Evolutionary conservation across 2,888 invertebrate genomes (phyloP).

Genomic region (Ectemnius continuus): DNA sequence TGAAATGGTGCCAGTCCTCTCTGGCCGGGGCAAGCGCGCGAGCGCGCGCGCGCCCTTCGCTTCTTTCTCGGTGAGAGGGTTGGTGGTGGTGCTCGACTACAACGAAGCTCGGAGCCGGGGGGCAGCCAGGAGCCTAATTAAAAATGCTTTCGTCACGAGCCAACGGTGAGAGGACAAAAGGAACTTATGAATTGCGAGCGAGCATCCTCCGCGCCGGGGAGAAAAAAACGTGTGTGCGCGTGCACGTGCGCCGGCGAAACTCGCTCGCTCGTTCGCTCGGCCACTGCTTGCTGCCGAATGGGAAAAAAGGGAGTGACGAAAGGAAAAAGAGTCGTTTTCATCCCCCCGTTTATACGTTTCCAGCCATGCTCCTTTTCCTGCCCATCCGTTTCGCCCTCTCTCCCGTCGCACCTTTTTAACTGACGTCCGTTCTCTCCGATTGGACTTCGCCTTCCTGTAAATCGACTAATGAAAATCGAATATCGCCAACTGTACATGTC

Average conservation of each 20-base stretch:
- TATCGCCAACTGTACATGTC: neutral
- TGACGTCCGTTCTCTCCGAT: neutral
- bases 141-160: slow-evolving; percentile 57
- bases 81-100: neutral
- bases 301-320: neutral
- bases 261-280: neutral
- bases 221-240: no score
- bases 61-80: neutral
- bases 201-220: slow-evolving; percentile 36
- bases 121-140: slow-evolving; percentile 57
- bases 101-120: slow-evolving; percentile 24
- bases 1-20: slow-evolving; percentile 14
- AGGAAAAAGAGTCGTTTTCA: slow-evolving; percentile 12
- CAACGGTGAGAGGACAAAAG: slow-evolving; percentile 48
- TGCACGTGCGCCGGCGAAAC: neutral
- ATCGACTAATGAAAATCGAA: neutral
- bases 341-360: neutral
- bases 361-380: neutral
- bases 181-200: slow-evolving; percentile 53
- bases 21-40: neutral
- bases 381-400: neutral
- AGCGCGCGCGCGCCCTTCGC: neutral
- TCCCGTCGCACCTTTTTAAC: neutral
- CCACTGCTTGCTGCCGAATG: slow-evolving; percentile 1
- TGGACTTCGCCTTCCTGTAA: neutral